Conservation (phyloP, 2,797 vertebrate genomes). For the Falco berigora region DNA sequence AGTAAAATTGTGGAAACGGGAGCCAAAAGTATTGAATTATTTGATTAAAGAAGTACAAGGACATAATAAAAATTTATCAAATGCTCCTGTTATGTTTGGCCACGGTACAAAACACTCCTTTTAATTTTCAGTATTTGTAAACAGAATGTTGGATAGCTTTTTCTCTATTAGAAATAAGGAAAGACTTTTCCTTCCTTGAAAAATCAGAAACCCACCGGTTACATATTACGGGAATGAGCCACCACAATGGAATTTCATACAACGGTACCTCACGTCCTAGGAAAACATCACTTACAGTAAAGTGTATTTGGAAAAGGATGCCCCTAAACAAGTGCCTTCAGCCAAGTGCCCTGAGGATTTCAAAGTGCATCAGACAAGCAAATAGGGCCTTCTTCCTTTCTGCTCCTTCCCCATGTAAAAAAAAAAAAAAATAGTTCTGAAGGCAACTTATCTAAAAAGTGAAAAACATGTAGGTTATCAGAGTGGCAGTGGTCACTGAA, state of each 20-base stretch:
- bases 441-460: neutral
- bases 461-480: neutral
- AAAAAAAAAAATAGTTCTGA: neutral
- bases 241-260: neutral
- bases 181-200: neutral
- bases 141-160: neutral
- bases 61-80: slow-evolving; percentile 8
- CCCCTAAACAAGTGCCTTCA: neutral
- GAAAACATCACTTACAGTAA: neutral
- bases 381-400: neutral
- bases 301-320: neutral
- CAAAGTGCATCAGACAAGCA: neutral
- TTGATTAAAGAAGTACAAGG: slow-evolving; percentile 5
- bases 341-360: neutral
- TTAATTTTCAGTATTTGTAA: neutral
- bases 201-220: neutral
- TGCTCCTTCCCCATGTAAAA: neutral
- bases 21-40: slow-evolving; percentile 21
- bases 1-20: neutral
- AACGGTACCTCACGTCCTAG: neutral
- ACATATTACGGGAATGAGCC: neutral
- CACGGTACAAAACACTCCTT: neutral
- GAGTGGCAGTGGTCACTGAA: neutral
- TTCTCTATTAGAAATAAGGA: neutral
- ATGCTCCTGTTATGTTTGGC: neutral